Evolutionary conservation across 1,140 invertebrate genomes (phyloP), one percentile per base, ranked within the genome.

Genomic region (Pomacea maculata): DNA sequence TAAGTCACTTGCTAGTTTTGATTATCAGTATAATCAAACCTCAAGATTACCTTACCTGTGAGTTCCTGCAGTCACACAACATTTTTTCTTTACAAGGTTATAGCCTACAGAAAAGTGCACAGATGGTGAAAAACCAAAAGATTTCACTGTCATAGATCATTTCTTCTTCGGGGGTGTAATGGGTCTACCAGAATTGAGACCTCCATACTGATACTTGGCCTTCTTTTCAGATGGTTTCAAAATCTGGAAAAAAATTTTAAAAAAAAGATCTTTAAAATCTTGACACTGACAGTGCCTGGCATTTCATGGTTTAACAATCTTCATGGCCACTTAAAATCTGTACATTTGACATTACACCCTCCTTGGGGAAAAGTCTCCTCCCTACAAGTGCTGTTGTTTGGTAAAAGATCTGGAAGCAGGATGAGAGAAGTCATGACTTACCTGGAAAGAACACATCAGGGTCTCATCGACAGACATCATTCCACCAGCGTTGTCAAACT

Each of bases 171-270:
- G 95, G 93, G 94, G 93, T 92, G 93, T 93, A 7, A 92, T 90
- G 21, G 94, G 94, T 81, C 94, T 90, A 29, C 93, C 93, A 45
- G 93, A 92, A 84, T 93, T 93, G 78, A 94, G 85, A 64, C 94
- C 94, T 79, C 93, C 92, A 92, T 99, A 99, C 89, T 99, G 97
- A 92, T 99, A 99, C 92, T 99, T 99, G 61, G 98, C 97, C 93
- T 99, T 97, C 93, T 99, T 99, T 92, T 99, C 98, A 21, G 97
- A 98, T 84, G 98, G 98, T 93, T 99, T 99, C 91, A 99, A 93
- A 88, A 99, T 99, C 95, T 99, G 93, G 21, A 86, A 93, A 95
- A 55, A 83, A 80, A 25, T 17, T 34, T 2, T 25, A 74, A 75
- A 76, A 79, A 79, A 73, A 71, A 71, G 45, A 29, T 3, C 15